These are phyloP conservation scores for Argyresthia goedartella DNA, from an alignment of 2,888 invertebrate species.

Conservation along the genomic window DNA sequence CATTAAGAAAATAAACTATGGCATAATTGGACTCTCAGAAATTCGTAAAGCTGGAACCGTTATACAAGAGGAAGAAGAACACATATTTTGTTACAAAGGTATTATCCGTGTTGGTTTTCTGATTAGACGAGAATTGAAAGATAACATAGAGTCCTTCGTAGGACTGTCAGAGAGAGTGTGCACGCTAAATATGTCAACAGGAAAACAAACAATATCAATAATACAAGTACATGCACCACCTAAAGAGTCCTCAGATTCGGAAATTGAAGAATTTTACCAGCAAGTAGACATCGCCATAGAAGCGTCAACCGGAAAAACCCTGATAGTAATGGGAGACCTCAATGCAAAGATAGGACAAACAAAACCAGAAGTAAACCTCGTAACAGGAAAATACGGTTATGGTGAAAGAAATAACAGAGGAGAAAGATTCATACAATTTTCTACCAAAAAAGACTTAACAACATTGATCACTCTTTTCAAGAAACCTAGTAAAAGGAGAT, in stretches of 20 bases:
- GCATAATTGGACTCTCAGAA: constrained; percentile 2
- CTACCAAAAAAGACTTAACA: neutral
- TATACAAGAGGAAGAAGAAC: too few relatives aligned
- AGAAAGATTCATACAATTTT: neutral
- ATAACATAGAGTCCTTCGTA: neutral
- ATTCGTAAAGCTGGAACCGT: neutral
- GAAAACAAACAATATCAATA: neutral
- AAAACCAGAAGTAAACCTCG: neutral
- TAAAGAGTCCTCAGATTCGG: neutral
- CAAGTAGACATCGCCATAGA: neutral
- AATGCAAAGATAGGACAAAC: neutral
- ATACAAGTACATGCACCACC: too few relatives aligned
- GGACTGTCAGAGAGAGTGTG: neutral
- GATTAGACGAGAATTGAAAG: neutral
- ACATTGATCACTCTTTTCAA: neutral
- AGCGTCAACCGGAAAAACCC: neutral
- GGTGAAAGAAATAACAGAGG: neutral
- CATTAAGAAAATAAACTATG: constrained; percentile 1
- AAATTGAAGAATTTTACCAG: neutral
- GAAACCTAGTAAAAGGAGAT: neutral
- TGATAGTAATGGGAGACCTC: neutral
- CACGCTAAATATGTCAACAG: neutral
- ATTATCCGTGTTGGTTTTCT: neutral
- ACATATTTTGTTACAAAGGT: neutral
- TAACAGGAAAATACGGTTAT: neutral